A percentile compares a stretch with the other conserved stretches of the same genome.
phyloP scores from a whole-genome alignment of 2,797 vertebrate species.

The Galago senegalensis region DNA sequence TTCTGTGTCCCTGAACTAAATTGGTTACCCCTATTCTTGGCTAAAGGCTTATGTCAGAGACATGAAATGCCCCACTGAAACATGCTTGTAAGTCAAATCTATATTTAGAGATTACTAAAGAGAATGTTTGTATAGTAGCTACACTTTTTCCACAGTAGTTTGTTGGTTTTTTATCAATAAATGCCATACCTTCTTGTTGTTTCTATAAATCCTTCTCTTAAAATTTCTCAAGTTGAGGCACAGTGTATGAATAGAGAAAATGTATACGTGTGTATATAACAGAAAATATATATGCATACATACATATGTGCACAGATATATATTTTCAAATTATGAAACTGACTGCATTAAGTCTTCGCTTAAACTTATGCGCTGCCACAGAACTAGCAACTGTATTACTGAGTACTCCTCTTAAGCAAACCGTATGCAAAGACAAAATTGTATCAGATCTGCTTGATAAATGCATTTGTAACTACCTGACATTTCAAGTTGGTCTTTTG shows the following conservation, averaged over 20 bases:
- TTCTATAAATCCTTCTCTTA: neutral
- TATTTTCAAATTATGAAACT: neutral
- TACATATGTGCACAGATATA: neutral
- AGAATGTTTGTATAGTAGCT: neutral
- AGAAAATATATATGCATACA: neutral
- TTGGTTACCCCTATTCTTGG: neutral
- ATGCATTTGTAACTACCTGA: neutral
- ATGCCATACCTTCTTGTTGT: neutral
- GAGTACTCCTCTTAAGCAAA: neutral
- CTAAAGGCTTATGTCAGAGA: neutral
- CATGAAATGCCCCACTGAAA: neutral
- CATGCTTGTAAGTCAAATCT: neutral
- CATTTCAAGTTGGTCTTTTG: constrained; percentile 21
- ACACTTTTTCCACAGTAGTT: neutral
- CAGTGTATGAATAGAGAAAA: neutral
- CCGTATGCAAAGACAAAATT: neutral
- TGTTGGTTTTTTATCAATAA: neutral
- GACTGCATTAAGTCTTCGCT: neutral
- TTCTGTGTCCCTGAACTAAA: neutral
- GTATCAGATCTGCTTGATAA: neutral
- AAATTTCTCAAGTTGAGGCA: neutral
- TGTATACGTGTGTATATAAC: neutral
- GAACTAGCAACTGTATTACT: neutral
- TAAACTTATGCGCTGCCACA: neutral
- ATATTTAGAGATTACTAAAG: neutral